Evolutionary conservation across 1,140 invertebrate genomes (phyloP), one percentile per base, ranked within the genome.

Genomic region (Hypsibius dujardini): DNA sequence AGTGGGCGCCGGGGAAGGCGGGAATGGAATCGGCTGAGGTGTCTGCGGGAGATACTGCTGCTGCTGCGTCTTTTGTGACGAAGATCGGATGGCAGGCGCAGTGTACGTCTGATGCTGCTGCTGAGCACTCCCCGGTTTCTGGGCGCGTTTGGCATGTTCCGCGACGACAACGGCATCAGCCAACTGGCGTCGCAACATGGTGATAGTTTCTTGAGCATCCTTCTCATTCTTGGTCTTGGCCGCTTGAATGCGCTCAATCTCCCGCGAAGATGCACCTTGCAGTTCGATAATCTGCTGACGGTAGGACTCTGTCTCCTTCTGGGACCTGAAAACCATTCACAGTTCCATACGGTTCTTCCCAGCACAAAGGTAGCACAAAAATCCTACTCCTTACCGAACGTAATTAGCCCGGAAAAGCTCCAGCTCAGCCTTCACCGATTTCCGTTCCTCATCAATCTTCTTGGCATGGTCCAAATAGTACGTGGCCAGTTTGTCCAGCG

Each of bases 391-490:
- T n/a, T n/a, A n/a, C 7, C 50, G 50, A 56, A 56, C 7, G 50
- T 7, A 56, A n/a, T 56, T 56, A n/a, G 50, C 50, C n/a, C 50
- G 7, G 50, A 7, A 56, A 7, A 56, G 50, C n/a, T 56, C 50
- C 50, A 56, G 50, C n/a, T 56, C 50, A 7, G 50, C 50, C 7
- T 56, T 7, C 7, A 56, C 50, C 7, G 7, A 7, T n/a, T 56
- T 56, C 7, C 7, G n/a, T 7, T n/a, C n/a, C 7, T 56, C 50
- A n/a, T 7, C 50, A n/a, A 7, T n/a, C 50, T 56, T 56, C n/a
- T n/a, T 56, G 50, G 50, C 50, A 56, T 56, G 50, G 50, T 56
- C 50, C 50, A 56, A 56, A n/a, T 56, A 56, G n/a, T 56, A 56
- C 50, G 7, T 7, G n/a, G 50, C 50, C 50, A 56, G 7, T 56